A percentile compares a stretch with the other conserved stretches of the same genome.
Conservation (phyloP, 2,888 invertebrate genomes). For the Prosopocoilus inquinatus region DNA sequence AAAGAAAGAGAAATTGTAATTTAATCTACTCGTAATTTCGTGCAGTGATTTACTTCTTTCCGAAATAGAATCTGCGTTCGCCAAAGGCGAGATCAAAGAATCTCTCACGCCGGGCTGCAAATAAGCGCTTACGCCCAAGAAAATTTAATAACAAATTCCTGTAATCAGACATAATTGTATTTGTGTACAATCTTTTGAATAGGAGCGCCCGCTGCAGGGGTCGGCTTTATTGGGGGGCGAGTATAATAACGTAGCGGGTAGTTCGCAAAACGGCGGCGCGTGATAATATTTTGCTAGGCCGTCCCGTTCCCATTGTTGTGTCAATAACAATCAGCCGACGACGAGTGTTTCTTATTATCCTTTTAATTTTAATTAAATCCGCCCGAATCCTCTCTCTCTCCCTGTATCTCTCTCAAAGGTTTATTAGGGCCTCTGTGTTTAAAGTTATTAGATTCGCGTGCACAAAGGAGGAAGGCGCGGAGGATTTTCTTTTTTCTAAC, state of each 20-base stretch:
- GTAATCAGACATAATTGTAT: conserved; percentile 11
- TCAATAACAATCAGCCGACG: not conserved
- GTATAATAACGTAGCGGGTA: not conserved
- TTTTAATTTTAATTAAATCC: not conserved
- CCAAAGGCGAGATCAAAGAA: no score
- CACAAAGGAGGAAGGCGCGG: no score
- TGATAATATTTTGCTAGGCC: not conserved
- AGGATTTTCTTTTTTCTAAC: no score
- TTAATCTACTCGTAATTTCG: no score
- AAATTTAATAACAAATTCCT: conserved; percentile 11
- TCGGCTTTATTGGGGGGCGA: not conserved
- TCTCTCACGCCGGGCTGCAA: no score
- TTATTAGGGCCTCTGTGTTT: no score
- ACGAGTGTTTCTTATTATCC: conserved; percentile 1
- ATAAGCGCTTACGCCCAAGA: not conserved
- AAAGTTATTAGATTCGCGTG: no score
- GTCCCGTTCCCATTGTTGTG: not conserved
- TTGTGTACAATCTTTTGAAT: not conserved
- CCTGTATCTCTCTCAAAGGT: no score
- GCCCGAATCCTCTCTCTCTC: not conserved
- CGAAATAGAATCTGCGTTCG: no score
- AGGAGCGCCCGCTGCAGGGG: not conserved
- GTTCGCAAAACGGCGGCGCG: not conserved
- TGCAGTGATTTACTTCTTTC: no score
- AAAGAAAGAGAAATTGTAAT: no score